A percentile compares a stretch with the other conserved stretches of the same genome.
phyloP scores from a whole-genome alignment of 2,888 invertebrate genomes.

The Cabera pusaria region DNA sequence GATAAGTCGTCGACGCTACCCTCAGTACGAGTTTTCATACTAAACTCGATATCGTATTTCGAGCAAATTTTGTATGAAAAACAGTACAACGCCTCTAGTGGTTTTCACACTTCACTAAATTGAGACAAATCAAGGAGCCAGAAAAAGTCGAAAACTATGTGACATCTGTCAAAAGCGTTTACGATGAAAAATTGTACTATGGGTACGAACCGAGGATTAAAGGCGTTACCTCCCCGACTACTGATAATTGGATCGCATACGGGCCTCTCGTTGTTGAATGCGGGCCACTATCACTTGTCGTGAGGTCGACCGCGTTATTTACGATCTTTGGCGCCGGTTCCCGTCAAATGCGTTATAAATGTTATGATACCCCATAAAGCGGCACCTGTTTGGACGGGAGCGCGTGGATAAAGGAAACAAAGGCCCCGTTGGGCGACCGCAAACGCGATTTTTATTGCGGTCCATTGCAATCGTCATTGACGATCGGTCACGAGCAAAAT shows the following conservation, averaged over 20 bases:
- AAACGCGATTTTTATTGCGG: conserved; percentile 59
- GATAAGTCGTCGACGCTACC: conserved; percentile 30
- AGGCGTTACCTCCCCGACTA: conserved; percentile 51
- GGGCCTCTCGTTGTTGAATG: conserved; percentile 60
- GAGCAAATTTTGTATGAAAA: too few relatives aligned
- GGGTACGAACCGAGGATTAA: conserved; percentile 47
- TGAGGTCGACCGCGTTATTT: conserved; percentile 33
- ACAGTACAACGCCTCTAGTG: too few relatives aligned
- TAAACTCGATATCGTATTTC: too few relatives aligned
- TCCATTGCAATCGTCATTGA: conserved; percentile 61
- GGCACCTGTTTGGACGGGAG: conserved; percentile 56
- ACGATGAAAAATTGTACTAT: too few relatives aligned
- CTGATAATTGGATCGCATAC: conserved; percentile 61
- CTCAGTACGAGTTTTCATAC: too few relatives aligned
- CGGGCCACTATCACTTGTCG: conserved; percentile 54
- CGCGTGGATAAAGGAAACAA: conserved; percentile 57
- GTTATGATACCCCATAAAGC: conserved; percentile 48
- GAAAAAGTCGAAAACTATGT: too few relatives aligned
- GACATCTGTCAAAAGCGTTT: too few relatives aligned
- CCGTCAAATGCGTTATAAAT: conserved; percentile 40
- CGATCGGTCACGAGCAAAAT: conserved; percentile 59
- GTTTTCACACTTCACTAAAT: too few relatives aligned
- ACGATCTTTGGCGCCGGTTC: conserved; percentile 35
- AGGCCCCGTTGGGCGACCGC: conserved; percentile 48
- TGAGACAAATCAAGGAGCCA: too few relatives aligned